These are phyloP conservation scores for Chloroclystis v-ata DNA, from an alignment of 2,888 invertebrate genomes.

Conservation along the genomic window DNA sequence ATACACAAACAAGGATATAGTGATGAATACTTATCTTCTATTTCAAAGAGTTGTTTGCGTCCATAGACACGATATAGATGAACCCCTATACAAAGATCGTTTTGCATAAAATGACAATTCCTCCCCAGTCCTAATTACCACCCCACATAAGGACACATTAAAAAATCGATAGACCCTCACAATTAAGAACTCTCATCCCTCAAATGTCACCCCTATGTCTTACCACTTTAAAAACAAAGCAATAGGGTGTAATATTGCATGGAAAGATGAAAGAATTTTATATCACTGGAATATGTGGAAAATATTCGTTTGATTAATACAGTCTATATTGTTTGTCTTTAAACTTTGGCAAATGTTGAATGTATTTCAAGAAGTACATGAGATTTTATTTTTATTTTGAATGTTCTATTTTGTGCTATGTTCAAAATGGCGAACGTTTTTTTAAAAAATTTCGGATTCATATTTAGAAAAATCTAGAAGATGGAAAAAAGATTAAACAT, in stretches of 20 bases:
- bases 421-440: too few relatives aligned
- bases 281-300: slow-evolving; percentile 14
- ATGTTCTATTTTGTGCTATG: too few relatives aligned
- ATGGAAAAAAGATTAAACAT: slow-evolving; percentile 16
- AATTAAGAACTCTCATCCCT: slow-evolving; percentile 72
- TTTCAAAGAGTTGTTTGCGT: neutral
- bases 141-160: slow-evolving; percentile 48
- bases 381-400: neutral
- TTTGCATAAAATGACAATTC: slow-evolving; percentile 21
- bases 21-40: too few relatives aligned
- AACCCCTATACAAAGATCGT: slow-evolving; percentile 1
- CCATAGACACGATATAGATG: neutral
- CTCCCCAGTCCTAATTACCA: slow-evolving; percentile 32
- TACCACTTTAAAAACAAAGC: slow-evolving; percentile 24
- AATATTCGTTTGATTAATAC: neutral
- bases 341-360: neutral
- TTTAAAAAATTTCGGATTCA: too few relatives aligned
- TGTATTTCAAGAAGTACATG: too few relatives aligned
- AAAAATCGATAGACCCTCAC: slow-evolving; percentile 72
- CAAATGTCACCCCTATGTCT: slow-evolving; percentile 53
- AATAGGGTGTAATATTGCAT: slow-evolving; percentile 33
- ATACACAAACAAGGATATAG: too few relatives aligned
- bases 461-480: too few relatives aligned
- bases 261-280: slow-evolving; percentile 23
- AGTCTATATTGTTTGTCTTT: neutral